These are phyloP conservation scores for Caracal caracal DNA, from an alignment of 2,113 vertebrate species.

Conservation along the genomic window DNA sequence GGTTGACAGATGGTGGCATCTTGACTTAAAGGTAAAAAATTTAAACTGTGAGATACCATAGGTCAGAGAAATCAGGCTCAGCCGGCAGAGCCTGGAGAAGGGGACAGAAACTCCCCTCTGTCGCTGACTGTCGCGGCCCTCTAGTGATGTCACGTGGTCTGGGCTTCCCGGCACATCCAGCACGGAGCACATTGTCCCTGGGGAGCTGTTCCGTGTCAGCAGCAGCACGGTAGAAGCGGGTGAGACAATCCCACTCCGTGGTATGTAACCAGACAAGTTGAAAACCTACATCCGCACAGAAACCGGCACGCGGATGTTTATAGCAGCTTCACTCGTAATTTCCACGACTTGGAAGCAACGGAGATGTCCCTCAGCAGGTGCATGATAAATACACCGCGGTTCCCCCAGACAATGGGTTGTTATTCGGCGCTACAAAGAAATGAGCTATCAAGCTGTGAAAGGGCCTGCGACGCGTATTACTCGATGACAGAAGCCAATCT, in stretches of 20 bases:
- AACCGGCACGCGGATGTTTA: neutral
- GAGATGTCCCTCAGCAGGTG: neutral
- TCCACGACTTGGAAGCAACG: neutral
- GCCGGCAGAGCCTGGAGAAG: neutral
- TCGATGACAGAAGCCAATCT: neutral
- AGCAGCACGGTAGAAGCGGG: neutral
- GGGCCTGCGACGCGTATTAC: neutral
- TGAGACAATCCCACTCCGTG: neutral
- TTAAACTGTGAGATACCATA: neutral
- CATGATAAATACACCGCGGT: neutral
- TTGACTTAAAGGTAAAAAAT: neutral
- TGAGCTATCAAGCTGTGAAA: neutral
- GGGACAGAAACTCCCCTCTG: rapidly evolving
- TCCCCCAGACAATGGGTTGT: neutral
- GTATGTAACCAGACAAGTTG: too few species aligned
- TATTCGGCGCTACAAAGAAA: neutral
- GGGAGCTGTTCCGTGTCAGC: neutral
- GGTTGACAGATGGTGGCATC: neutral
- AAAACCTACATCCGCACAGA: neutral
- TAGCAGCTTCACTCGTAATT: neutral
- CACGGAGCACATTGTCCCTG: neutral
- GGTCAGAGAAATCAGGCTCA: neutral
- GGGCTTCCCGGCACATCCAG: neutral
- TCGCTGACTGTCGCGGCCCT: too few species aligned
- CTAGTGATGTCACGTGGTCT: neutral